Conservation (phyloP, 1,140 invertebrate genomes). For the Drosophila subobscura region DNA sequence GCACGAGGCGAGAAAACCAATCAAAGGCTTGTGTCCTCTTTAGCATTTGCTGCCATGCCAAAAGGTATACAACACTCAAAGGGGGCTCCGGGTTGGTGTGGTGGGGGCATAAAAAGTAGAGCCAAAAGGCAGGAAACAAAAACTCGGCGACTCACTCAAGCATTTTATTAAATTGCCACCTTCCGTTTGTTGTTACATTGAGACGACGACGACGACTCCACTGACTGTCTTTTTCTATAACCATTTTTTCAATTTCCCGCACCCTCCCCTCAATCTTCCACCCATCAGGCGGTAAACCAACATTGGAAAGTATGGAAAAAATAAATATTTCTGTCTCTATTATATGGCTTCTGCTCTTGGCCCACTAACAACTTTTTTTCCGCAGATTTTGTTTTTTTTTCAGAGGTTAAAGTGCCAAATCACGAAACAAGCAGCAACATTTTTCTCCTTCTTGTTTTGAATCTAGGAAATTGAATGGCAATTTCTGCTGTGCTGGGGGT, state of each 20-base stretch:
- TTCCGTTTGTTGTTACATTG: conserved; percentile 79
- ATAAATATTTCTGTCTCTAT: conserved; percentile 69
- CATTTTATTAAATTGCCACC: conserved; percentile 84
- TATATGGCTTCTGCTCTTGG: conserved; percentile 76
- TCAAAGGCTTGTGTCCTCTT: conserved; percentile 56
- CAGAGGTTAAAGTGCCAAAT: conserved; percentile 77
- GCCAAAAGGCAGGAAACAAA: conserved; percentile 71
- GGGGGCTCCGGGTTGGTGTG: not conserved
- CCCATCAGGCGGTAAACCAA: conserved; percentile 38
- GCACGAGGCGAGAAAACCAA: conserved; percentile 57
- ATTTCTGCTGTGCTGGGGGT: conserved; percentile 34
- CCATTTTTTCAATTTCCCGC: conserved; percentile 55
- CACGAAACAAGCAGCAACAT: conserved; percentile 49
- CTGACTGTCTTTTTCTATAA: conserved; percentile 46
- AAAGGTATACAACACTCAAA: conserved; percentile 65
- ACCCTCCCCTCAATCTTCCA: not conserved
- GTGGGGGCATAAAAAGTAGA: conserved; percentile 13
- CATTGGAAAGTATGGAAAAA: conserved; percentile 29
- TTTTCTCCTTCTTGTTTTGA: conserved; percentile 53
- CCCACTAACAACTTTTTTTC: conserved; percentile 62
- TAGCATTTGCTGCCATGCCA: conserved; percentile 44
- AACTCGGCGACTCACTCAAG: conserved; percentile 82
- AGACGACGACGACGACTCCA: conserved; percentile 25
- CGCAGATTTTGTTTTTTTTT: conserved; percentile 39
- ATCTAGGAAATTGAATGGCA: conserved; percentile 68